phyloP scores from a whole-genome alignment of 1,140 invertebrate species.

The Gonioctena quinquepunctata region DNA sequence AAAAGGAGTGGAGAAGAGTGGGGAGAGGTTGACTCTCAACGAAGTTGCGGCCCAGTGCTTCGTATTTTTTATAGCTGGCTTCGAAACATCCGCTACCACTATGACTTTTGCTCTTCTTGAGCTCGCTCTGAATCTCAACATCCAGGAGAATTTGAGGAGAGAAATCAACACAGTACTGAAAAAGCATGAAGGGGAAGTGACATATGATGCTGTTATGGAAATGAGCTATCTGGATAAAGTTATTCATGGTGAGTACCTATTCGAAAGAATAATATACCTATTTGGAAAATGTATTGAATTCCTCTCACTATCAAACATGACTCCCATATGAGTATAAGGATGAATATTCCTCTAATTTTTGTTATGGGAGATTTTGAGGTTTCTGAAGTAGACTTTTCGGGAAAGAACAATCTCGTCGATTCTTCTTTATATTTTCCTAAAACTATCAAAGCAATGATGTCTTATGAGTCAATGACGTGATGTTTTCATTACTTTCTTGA shows the following conservation, averaged over 20 bases:
- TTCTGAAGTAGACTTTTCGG: no score
- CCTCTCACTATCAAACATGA: no score
- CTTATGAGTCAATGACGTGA: no score
- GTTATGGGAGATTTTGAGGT: no score
- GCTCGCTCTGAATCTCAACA: slow-evolving; percentile 55
- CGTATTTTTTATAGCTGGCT: slow-evolving; percentile 61
- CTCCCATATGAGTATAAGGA: no score
- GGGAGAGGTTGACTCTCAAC: slow-evolving; percentile 21
- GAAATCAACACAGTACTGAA: slow-evolving; percentile 41
- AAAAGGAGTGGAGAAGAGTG: not conserved
- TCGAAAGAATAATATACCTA: no score
- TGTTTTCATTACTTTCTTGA: no score
- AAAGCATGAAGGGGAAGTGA: slow-evolving; percentile 52
- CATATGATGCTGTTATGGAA: slow-evolving; percentile 62
- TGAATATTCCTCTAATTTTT: no score
- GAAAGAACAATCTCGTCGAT: no score
- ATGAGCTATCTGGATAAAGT: slow-evolving; percentile 55
- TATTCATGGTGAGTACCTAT: slow-evolving; percentile 56
- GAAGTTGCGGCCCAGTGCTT: slow-evolving; percentile 54
- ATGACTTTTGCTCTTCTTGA: slow-evolving; percentile 58
- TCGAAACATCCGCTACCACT: slow-evolving; percentile 58
- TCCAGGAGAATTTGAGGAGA: slow-evolving; percentile 57
- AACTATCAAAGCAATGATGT: no score
- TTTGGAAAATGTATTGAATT: no score
- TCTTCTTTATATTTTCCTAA: no score